Evolutionary conservation across 1,140 invertebrate genomes (phyloP), one percentile per base, ranked within the genome.

Genomic region (Anastrepha ludens): DNA sequence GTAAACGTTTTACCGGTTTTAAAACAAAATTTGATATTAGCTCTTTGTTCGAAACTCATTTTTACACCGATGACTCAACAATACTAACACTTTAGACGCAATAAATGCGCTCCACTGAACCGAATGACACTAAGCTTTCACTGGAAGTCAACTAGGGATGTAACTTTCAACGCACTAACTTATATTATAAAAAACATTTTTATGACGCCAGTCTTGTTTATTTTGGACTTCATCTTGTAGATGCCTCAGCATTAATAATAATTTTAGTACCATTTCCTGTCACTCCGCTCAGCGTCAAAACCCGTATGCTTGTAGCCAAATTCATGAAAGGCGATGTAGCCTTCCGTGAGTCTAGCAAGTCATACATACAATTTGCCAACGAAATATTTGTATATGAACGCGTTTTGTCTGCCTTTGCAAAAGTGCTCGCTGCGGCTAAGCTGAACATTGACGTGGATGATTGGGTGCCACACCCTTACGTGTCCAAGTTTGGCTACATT

Each of bases 361-460:
- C 91, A 13, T 92, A 92, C 86, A 89, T 88, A 2, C 92, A 92
- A 87, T 93, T 91, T 85, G 89, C 90, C 86, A 93, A 93, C 87
- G 92, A 93, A 74, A 85, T 90, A 15, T 92, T 90, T 78, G 89
- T 90, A 44, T 93, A 93, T 41, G 85, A 89, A 8, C 89, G 91
- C 20, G 88, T 92, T 0, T 85, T 93, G 87, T 91, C 92, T 1
- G 90, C 90, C 13, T 93, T 90, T 70, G 89, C 91, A 85, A 88
- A 91, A 85, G 50, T 93, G 8, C 15, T 93, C 15, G n/a, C 55
- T n/a, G 9, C 59, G n/a, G 81, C 81, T 3, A 65, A 88, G 41
- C 41, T 88, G 13, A n/a, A 86, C n/a, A 62, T 88, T 1, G 74
- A 20, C 9, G 55, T 85, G 15, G 87, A 88, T 17, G 90, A 89